These are phyloP conservation scores for Gallinago undulata DNA, from an alignment of 2,113 vertebrate genomes.

Conservation along the genomic window DNA sequence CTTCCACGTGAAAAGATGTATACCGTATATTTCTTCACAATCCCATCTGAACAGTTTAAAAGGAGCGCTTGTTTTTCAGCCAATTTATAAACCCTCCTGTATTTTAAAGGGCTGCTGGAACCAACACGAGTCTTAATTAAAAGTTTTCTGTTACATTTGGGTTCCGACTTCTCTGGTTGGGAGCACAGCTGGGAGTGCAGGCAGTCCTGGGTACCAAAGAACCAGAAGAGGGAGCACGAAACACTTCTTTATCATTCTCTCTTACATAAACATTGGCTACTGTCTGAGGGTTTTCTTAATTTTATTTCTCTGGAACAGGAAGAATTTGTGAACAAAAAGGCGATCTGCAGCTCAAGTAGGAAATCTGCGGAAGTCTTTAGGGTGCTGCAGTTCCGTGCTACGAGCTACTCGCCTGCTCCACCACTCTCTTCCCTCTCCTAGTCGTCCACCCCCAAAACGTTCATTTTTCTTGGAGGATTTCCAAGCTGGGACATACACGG, in stretches of 20 bases:
- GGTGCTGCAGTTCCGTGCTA: not conserved
- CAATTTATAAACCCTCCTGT: not conserved
- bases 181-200: accelerated
- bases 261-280: constrained; percentile 40
- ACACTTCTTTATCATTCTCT: not conserved
- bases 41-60: not conserved
- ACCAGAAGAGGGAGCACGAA: constrained; percentile 57
- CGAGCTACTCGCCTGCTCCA: not conserved
- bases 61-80: not conserved
- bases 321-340: not conserved
- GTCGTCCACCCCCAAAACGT: not conserved
- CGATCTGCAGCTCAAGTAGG: not conserved
- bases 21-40: not conserved
- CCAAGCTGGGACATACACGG: not conserved
- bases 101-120: not conserved
- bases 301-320: not conserved
- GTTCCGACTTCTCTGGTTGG: not conserved
- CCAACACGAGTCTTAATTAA: not conserved
- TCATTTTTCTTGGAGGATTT: not conserved
- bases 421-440: not conserved
- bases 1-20: accelerated
- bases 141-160: not conserved
- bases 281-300: not conserved
- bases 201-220: not conserved
- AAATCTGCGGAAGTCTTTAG: not conserved